Conservation (phyloP, 2,797 vertebrate genomes). For the Ceyx erithaca region DNA sequence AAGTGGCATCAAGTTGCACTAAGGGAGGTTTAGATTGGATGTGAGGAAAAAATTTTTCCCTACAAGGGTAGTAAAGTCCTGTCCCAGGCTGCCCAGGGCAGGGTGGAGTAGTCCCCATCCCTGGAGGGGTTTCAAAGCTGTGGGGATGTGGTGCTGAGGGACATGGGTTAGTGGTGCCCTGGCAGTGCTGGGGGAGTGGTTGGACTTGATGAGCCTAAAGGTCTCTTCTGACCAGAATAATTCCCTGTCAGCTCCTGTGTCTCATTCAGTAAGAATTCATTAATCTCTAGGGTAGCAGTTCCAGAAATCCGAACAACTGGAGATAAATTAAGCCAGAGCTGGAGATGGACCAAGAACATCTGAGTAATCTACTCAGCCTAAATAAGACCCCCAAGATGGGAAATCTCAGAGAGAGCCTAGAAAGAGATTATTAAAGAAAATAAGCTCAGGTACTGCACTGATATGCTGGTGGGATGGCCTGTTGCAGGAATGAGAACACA, state of each 20-base stretch:
- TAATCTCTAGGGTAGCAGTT: background rate
- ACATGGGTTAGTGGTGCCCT: no score
- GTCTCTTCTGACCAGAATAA: background rate
- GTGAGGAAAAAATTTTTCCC: no score
- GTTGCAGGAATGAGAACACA: background rate
- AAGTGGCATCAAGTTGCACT: no score
- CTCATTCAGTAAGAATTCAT: background rate
- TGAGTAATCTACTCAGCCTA: slow-evolving; percentile 1
- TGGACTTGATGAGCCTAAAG: no score
- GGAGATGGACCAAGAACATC: slow-evolving; percentile 14
- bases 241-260: background rate
- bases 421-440: slow-evolving; percentile 16
- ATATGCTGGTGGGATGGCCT: background rate
- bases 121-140: no score
- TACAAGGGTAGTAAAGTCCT: no score
- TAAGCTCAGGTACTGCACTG: background rate
- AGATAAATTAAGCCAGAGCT: background rate
- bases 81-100: no score
- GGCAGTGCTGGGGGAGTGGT: no score
- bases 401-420: slow-evolving; percentile 1
- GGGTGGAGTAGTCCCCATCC: no score
- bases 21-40: no score
- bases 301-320: background rate
- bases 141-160: no score
- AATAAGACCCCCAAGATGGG: background rate